These are phyloP conservation scores for Falco peregrinus DNA, from an alignment of 2,797 vertebrate genomes.

Conservation along the genomic window DNA sequence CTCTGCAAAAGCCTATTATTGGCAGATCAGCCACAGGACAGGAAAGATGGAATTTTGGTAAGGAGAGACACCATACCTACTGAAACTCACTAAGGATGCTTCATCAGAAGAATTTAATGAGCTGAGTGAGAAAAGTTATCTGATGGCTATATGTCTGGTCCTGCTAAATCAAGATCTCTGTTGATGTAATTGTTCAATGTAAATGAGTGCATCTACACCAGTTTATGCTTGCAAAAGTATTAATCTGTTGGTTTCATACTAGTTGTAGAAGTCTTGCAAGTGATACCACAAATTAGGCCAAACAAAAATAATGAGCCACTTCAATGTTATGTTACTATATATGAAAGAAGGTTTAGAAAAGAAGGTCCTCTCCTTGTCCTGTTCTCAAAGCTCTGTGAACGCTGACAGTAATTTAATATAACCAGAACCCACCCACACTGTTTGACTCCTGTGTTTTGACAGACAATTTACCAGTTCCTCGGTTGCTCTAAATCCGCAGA, in stretches of 20 bases:
- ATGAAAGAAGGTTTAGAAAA: conserved; percentile 48
- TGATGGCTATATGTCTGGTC: conserved; percentile 1
- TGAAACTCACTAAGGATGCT: not conserved
- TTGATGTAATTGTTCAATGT: not conserved
- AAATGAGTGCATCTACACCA: not conserved
- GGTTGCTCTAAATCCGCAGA: conserved; percentile 35
- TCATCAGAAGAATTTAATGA: conserved; percentile 35
- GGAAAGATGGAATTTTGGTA: not conserved
- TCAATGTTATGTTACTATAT: conserved; percentile 62
- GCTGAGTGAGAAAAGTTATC: conserved; percentile 40
- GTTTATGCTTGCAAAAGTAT: conserved; percentile 12
- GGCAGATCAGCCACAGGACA: not conserved
- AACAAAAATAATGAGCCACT: conserved; percentile 68
- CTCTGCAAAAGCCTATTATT: not conserved
- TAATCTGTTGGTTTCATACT: conserved; percentile 40
- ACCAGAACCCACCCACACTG: conserved; percentile 50
- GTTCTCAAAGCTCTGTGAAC: conserved; percentile 23
- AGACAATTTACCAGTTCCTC: conserved; percentile 63
- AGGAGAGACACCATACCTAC: not conserved
- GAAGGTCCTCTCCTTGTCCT: conserved; percentile 49
- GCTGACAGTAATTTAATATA: conserved; percentile 52
- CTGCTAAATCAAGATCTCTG: not conserved
- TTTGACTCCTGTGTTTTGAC: conserved; percentile 62
- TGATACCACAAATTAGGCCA: conserved; percentile 69
- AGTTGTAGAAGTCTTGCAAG: conserved; percentile 62